These are phyloP conservation scores for Enoplosus armatus DNA, from an alignment of 2,797 vertebrate species.

Conservation along the genomic window DNA sequence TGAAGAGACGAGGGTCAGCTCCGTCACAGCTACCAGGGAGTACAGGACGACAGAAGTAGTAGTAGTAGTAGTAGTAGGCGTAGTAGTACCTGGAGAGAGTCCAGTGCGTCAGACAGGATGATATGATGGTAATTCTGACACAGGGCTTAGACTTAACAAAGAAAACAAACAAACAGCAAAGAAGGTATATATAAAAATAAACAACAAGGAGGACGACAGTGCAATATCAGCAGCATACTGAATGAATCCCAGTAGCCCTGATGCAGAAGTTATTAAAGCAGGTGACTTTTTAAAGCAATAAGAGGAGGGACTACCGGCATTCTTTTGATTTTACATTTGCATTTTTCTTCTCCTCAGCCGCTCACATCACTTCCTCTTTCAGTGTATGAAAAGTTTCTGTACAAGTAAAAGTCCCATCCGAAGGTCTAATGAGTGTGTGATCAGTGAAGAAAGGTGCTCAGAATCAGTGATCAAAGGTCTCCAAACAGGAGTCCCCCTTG, in stretches of 20 bases:
- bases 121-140: background rate
- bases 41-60: background rate
- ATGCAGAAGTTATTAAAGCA: background rate
- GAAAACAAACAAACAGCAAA: background rate
- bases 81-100: slow-evolving; percentile 23
- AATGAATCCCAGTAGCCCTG: background rate
- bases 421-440: slow-evolving; percentile 42
- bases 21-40: slow-evolving; percentile 14
- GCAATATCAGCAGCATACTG: background rate
- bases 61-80: slow-evolving; percentile 8
- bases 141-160: background rate
- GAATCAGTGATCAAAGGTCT: slow-evolving; percentile 49
- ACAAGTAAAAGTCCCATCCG: slow-evolving; percentile 13
- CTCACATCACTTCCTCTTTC: background rate
- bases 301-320: background rate
- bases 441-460: slow-evolving; percentile 32
- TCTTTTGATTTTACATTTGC: background rate
- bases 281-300: background rate
- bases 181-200: background rate
- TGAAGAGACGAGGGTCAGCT: slow-evolving; percentile 30
- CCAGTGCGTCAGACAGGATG: background rate
- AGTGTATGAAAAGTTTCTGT: background rate
- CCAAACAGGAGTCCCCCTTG: slow-evolving; percentile 45
- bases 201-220: background rate
- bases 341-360: too few species aligned